These are phyloP conservation scores for Drosophila persimilis DNA, from an alignment of 1,140 invertebrate genomes.

Conservation along the genomic window DNA sequence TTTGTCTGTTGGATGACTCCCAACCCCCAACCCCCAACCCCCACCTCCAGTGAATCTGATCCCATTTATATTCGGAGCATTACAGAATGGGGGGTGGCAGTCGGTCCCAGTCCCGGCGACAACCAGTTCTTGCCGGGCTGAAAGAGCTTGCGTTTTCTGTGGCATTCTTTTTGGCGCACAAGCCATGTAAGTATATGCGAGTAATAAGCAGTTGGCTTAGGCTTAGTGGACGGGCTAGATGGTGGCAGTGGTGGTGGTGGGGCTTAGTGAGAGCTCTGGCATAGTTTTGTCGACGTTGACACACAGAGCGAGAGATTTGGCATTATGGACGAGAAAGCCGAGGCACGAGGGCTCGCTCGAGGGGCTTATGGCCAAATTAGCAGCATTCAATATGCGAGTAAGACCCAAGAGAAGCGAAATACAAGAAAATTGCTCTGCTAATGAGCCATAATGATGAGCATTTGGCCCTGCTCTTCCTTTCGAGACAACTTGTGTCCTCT, in stretches of 20 bases:
- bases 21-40: neutral
- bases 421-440: constrained; percentile 74
- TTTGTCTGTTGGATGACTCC: neutral
- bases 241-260: constrained; percentile 9
- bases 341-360: constrained; percentile 10
- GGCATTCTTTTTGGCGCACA: constrained; percentile 36
- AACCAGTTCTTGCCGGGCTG: constrained; percentile 26
- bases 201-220: constrained; percentile 75
- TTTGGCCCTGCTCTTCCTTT: constrained; percentile 41
- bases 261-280: constrained; percentile 41
- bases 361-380: constrained; percentile 75
- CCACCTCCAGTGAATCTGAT: neutral
- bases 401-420: constrained; percentile 35
- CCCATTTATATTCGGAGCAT: neutral
- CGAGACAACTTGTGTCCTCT: constrained; percentile 19
- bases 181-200: constrained; percentile 41
- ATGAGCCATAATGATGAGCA: constrained; percentile 79
- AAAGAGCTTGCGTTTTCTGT: constrained; percentile 13
- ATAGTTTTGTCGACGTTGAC: constrained; percentile 63
- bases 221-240: constrained; percentile 7
- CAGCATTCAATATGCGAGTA: constrained; percentile 72
- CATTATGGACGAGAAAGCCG: constrained; percentile 47
- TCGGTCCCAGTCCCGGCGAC: neutral
- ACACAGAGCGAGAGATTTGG: constrained; percentile 50
- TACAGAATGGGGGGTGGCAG: neutral